Conservation (phyloP, 1,140 invertebrate genomes). For the Ceratosolen fusciceps region DNA sequence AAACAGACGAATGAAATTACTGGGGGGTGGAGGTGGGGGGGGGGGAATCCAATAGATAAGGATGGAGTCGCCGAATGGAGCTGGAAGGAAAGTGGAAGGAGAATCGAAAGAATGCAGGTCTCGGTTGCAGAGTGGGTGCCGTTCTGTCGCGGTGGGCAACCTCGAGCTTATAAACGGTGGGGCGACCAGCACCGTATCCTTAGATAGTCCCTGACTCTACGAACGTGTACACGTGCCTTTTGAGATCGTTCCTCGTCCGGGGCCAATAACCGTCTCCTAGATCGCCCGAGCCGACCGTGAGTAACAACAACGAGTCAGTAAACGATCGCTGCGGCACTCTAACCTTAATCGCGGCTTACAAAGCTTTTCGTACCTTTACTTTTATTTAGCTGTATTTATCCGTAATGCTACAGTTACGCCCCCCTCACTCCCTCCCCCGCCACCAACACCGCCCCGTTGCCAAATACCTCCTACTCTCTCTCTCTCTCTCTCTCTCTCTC, state of each 20-base stretch:
- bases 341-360: no score
- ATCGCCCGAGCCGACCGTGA: not conserved
- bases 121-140: not conserved
- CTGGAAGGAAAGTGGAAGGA: not conserved
- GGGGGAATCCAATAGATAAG: not conserved
- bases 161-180: slow-evolving; percentile 23
- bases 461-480: not conserved
- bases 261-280: not conserved
- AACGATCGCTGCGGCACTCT: not conserved
- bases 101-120: not conserved
- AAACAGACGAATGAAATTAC: no score
- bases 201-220: slow-evolving; percentile 19
- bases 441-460: no score
- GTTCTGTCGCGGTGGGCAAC: not conserved
- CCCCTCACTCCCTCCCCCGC: not conserved
- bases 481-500: not conserved
- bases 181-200: not conserved
- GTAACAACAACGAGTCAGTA: not conserved
- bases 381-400: no score
- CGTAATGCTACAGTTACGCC: no score
- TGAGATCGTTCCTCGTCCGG: not conserved
- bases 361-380: no score
- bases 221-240: not conserved
- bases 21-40: no score
- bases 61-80: not conserved